A percentile compares a stretch with the other conserved stretches of the same genome.
These are phyloP conservation scores for Hippocampus zosterae DNA, from an alignment of 2,113 vertebrate species.

Conservation along the genomic window DNA sequence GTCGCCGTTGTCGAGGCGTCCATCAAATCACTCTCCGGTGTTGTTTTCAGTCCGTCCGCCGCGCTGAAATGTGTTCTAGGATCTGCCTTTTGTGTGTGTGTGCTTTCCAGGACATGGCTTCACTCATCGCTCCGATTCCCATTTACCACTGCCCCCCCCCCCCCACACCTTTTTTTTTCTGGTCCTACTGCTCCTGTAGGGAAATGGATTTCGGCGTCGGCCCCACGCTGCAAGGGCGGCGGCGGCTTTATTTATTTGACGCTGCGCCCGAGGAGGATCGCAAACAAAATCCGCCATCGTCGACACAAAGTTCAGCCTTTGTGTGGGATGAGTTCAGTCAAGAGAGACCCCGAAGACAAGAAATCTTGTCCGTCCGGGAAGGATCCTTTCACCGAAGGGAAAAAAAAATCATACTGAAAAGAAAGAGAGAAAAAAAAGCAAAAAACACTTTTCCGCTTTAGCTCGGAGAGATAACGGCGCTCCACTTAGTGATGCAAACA, in stretches of 20 bases:
- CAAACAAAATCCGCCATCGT: slow-evolving; percentile 52
- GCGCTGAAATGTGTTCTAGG: slow-evolving; percentile 10
- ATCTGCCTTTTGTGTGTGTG: slow-evolving; percentile 5
- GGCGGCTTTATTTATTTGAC: slow-evolving; percentile 20
- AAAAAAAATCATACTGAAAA: slow-evolving; percentile 8
- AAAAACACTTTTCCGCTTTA: neutral
- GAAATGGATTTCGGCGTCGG: slow-evolving; percentile 31
- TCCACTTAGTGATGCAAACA: neutral
- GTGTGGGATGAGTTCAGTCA: slow-evolving; percentile 50
- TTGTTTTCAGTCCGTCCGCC: slow-evolving; percentile 3
- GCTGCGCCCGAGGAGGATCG: neutral
- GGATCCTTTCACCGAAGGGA: slow-evolving; percentile 14
- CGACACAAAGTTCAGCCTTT: slow-evolving; percentile 45
- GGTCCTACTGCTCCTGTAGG: slow-evolving; percentile 27
- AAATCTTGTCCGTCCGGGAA: slow-evolving; percentile 51
- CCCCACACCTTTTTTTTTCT: slow-evolving; percentile 8
- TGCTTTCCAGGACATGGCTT: slow-evolving; percentile 13
- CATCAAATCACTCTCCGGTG: slow-evolving; percentile 16
- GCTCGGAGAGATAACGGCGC: slow-evolving; percentile 4
- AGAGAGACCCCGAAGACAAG: slow-evolving; percentile 38
- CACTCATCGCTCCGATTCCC: slow-evolving; percentile 29
- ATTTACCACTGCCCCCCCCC: slow-evolving; percentile 3
- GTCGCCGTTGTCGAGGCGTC: slow-evolving; percentile 25
- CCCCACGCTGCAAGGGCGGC: slow-evolving; percentile 6
- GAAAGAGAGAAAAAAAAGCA: too few relatives aligned